Conservation (phyloP, 2,888 invertebrate genomes). For the Brenthis hecate region DNA sequence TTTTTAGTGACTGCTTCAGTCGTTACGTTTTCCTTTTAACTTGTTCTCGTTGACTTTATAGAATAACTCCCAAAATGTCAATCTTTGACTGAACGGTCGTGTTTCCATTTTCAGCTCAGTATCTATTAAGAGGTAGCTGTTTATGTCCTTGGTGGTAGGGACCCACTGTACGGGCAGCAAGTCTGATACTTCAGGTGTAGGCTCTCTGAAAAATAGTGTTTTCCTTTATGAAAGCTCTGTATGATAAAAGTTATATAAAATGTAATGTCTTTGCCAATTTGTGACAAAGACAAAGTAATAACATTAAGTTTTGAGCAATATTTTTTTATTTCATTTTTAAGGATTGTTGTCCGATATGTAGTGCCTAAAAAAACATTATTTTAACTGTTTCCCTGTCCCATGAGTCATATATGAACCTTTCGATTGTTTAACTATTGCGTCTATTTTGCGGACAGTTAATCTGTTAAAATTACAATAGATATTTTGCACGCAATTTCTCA, state of each 20-base stretch:
- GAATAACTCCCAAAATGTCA: conserved; percentile 57
- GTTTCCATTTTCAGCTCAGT: conserved; percentile 39
- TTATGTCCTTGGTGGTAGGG: conserved; percentile 44
- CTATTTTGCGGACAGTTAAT: no score
- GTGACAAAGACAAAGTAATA: no score
- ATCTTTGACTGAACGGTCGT: conserved; percentile 48
- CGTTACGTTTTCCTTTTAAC: conserved; percentile 2
- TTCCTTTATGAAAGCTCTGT: no score
- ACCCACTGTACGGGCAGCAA: conserved; percentile 56
- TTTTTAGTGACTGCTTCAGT: not conserved
- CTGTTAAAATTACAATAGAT: not conserved
- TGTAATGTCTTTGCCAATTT: no score
- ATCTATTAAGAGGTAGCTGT: conserved; percentile 50
- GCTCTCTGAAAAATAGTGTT: conserved; percentile 43
- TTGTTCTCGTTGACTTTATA: conserved; percentile 43
- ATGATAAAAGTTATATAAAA: no score
- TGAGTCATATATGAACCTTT: no score
- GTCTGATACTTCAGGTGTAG: conserved; percentile 51
- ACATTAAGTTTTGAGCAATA: no score
- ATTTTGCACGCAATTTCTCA: not conserved
- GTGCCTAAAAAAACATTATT: not conserved
- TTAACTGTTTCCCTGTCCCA: not conserved
- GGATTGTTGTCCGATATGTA: no score
- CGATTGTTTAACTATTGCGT: no score
- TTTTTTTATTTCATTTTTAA: no score